Conservation (phyloP, 2,113 vertebrate genomes). For the Donacobius atricapilla region DNA sequence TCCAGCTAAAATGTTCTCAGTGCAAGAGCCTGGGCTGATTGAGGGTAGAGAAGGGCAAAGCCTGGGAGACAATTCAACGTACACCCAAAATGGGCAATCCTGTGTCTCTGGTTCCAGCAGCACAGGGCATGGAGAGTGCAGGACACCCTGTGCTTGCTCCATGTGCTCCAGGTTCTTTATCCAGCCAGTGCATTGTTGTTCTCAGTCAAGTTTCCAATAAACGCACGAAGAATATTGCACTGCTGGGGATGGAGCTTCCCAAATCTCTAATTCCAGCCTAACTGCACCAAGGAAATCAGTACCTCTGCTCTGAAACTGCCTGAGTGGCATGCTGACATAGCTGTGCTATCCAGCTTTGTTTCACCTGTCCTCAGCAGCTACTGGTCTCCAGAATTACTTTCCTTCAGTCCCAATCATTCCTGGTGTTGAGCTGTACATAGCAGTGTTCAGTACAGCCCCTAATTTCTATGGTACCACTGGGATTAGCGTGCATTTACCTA, state of each 20-base stretch:
- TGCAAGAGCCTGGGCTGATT: not conserved
- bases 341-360: not conserved
- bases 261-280: not conserved
- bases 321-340: not conserved
- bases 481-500: conserved; percentile 12
- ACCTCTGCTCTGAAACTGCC: not conserved
- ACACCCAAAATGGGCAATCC: not conserved
- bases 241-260: not conserved
- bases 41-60: not conserved
- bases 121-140: not conserved
- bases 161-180: not conserved
- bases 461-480: not conserved
- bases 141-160: rapidly evolving
- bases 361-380: not conserved
- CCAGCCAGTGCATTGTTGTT: not conserved
- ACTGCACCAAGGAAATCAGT: not conserved
- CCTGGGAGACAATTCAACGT: not conserved
- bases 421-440: not conserved
- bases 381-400: not conserved
- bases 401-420: not conserved
- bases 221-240: not conserved
- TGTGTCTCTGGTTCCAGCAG: not conserved
- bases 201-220: not conserved
- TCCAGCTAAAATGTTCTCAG: not conserved
- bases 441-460: not conserved